A percentile compares a stretch with the other conserved stretches of the same genome.
These are phyloP conservation scores for Yponomeuta evonymella DNA, from an alignment of 2,888 invertebrate species.

Conservation along the genomic window DNA sequence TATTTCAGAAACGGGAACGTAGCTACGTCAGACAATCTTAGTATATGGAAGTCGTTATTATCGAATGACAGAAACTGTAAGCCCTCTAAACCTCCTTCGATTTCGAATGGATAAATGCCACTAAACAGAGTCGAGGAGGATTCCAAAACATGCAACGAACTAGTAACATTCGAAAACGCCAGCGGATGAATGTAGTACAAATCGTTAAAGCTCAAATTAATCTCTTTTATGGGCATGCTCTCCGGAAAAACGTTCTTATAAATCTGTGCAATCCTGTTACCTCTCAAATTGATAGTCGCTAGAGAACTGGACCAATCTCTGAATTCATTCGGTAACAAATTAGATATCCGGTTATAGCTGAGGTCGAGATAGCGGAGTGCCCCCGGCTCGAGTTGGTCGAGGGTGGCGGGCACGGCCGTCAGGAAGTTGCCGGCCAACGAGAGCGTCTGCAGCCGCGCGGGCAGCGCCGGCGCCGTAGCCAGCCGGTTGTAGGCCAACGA, in stretches of 20 bases:
- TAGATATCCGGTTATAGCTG: slow-evolving; percentile 90
- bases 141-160: slow-evolving; percentile 87
- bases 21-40: slow-evolving; percentile 83
- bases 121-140: slow-evolving; percentile 90
- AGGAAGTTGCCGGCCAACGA: slow-evolving; percentile 89
- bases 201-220: slow-evolving; percentile 94
- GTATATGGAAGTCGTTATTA: slow-evolving; percentile 88
- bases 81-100: slow-evolving; percentile 83
- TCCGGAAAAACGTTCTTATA: slow-evolving; percentile 83
- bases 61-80: slow-evolving; percentile 90
- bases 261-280: slow-evolving; percentile 87
- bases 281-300: slow-evolving; percentile 87
- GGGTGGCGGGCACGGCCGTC: slow-evolving; percentile 81
- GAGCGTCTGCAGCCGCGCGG: slow-evolving; percentile 83
- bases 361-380: slow-evolving; percentile 88
- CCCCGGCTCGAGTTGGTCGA: slow-evolving; percentile 83
- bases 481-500: slow-evolving; percentile 87
- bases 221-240: slow-evolving; percentile 86
- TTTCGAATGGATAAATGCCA: slow-evolving; percentile 85
- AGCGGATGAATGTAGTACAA: slow-evolving; percentile 87
- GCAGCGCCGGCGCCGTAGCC: slow-evolving; percentile 77
- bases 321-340: slow-evolving; percentile 86
- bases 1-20: slow-evolving; percentile 83
- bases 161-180: slow-evolving; percentile 86
- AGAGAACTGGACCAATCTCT: slow-evolving; percentile 85